Evolutionary conservation across 2,113 vertebrate species (phyloP), one percentile per base, ranked within the genome.

Genomic region (Bufo gargarizans): DNA sequence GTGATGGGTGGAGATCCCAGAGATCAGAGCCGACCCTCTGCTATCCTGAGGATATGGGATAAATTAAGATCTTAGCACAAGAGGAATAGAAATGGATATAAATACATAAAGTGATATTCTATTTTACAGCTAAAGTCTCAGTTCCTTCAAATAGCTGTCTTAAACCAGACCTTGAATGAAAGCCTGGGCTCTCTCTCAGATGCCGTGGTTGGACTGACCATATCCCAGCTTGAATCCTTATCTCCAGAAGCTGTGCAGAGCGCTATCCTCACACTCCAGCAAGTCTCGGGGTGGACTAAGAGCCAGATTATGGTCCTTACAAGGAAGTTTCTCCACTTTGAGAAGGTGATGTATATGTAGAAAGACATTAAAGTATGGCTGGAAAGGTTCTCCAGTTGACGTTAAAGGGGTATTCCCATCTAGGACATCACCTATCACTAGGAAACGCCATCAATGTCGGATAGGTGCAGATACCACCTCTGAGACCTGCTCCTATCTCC

Each of bases 151-250:
- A 89, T 94, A 19, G 95, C 95, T 79, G 91, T 90, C 2, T 90
- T 92, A 91, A 96, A 95, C 90, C 95, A 95, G 91, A 95, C 95
- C 2, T 83, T 96, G 91, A 95, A 95, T 0, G 94, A 96, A 87
- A 92, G 90, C 7, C 92, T 96, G 80, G 96, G 95, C 77, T 95
- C 94, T 45, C 89, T 96, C 85, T 96, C 96, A 0, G 96, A 96
- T 55, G 95, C 95, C 0, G 92, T 96, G 0, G 94, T 95, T 82
- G 94, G 95, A 22, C 88, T 96, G 90, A 95, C 93, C 8, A 90
- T 90, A 86, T 83, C 86, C 58, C 94, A 96, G 88, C 93, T 96
- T 90, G 93, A 95, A 17, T 94, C 94, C 16, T 92, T 96, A 55
- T 95, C 95, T 11, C 92, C 95, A 0, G 90, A 94, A 89, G 95